phyloP scores from a whole-genome alignment of 2,888 invertebrate genomes.

The Malthinus seriepunctatus region DNA sequence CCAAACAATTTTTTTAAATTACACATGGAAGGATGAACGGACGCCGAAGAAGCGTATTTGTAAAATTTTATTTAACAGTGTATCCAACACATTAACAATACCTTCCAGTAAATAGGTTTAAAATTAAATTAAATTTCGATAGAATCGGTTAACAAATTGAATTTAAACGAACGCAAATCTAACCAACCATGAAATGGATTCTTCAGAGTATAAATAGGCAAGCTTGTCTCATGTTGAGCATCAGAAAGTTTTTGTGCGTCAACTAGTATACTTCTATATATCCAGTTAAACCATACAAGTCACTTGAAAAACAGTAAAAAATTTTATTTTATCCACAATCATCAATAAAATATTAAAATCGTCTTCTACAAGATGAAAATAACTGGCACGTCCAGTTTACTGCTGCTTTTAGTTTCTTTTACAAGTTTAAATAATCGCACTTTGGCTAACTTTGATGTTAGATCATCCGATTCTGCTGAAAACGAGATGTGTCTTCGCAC shows the following conservation, averaged over 20 bases:
- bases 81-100: constrained; percentile 14
- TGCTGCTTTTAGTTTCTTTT: constrained; percentile 38
- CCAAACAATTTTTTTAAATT: background rate
- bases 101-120: constrained; percentile 22
- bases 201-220: constrained; percentile 24
- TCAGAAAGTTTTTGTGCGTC: constrained; percentile 34
- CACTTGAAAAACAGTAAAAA: constrained; percentile 27
- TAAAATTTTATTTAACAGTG: constrained; percentile 12
- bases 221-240: background rate
- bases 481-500: background rate
- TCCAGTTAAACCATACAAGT: constrained; percentile 41
- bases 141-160: constrained; percentile 32
- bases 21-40: too few species aligned
- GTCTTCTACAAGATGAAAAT: constrained; percentile 31
- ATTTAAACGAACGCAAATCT: constrained; percentile 34
- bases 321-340: constrained; percentile 25
- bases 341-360: background rate
- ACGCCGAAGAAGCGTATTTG: too few species aligned
- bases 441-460: background rate
- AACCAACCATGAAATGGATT: constrained; percentile 35
- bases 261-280: constrained; percentile 30
- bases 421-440: constrained; percentile 5
- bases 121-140: constrained; percentile 33
- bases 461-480: background rate
- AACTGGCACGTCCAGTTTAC: constrained; percentile 26